phyloP scores from a whole-genome alignment of 2,113 vertebrate genomes.

The Catagonus wagneri region DNA sequence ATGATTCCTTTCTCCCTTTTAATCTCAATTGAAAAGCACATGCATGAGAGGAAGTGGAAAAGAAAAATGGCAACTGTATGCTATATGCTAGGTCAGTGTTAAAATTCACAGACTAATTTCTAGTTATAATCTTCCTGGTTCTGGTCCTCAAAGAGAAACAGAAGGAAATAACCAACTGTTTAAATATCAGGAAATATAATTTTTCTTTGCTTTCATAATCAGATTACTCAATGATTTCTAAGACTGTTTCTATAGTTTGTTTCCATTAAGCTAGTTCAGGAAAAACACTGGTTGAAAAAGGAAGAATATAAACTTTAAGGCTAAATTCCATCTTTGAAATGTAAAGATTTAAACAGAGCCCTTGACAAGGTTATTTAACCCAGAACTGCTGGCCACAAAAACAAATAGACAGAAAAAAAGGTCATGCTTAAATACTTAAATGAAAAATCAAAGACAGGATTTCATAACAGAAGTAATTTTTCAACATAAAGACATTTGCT shows the following conservation, averaged over 20 bases:
- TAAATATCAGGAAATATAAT: constrained; percentile 63
- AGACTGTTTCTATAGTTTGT: constrained; percentile 20
- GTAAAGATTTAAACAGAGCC: constrained; percentile 67
- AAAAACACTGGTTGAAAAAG: constrained; percentile 63
- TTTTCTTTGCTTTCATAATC: constrained; percentile 8
- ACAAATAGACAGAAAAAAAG: constrained; percentile 49
- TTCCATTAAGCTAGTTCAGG: constrained; percentile 50
- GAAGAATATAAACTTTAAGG: constrained; percentile 64
- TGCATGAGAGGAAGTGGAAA: constrained; percentile 55
- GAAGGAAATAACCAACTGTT: constrained; percentile 44
- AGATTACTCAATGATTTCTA: constrained; percentile 59
- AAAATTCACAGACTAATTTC: constrained; percentile 53
- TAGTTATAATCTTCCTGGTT: constrained; percentile 45
- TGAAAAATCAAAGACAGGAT: constrained; percentile 25
- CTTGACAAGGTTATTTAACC: constrained; percentile 75
- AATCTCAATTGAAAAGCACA: constrained; percentile 41
- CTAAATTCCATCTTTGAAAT: constrained; percentile 67
- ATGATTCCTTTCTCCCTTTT: not conserved
- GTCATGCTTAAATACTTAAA: constrained; percentile 40
- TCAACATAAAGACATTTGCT: constrained; percentile 44
- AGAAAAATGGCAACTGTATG: constrained; percentile 23
- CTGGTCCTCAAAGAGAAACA: constrained; percentile 60
- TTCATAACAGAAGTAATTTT: constrained; percentile 45
- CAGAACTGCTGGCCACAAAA: constrained; percentile 57
- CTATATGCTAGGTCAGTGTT: not conserved